Base-by-base conservation (phyloP, 2,113 vertebrate genomes). In the Crotophaga sulcirostris region DNA sequence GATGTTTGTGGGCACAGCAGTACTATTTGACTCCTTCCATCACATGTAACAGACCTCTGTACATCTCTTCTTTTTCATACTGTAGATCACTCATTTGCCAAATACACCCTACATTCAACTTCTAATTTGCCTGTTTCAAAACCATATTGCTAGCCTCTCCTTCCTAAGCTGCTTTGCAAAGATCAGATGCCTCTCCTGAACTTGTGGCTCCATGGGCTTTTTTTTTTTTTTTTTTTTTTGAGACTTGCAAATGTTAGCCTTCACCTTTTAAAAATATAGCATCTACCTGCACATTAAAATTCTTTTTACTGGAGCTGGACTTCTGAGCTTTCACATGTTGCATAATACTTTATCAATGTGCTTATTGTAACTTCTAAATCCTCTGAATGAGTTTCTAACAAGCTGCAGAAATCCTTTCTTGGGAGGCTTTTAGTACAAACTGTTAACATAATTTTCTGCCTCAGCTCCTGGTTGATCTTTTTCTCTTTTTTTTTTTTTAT, bases 321-420 rank as follows among this genome's bases (percentile, higher is more conserved):
- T 73, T 84, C 28, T 34, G 87, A 79, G 45, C 17, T 47, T 84
- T 84, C 20, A 1, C 69, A 28, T 93, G 95, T 95, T 96, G 63
- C 54, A 73, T 96, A 88, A 66, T 68, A 51, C 55, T 38, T 55
- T 83, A 75, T 89, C 56, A 79, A 12, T 87, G 59, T 89, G 74
- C 62, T 84, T 91, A 54, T 78, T 94, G n/a, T 91, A 82, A 87
- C 31, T 84, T 72, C n/a, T 33, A 84, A 91, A 81, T 90, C 68
- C 34, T 52, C 64, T 49, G 73, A 90, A 90, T 84, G n/a, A 87
- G n/a, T 95, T 90, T 75, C 52, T 91, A 75, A 54, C 29, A 94
- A 91, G 69, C 64, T 88, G 51, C 76, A 55, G 66, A 87, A 91
- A 91, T 93, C 80, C 40, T 72, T 90, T 89, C 73, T 76, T 56